A percentile compares a stretch with the other conserved stretches of the same genome.
phyloP scores from a whole-genome alignment of 2,888 invertebrate species.

The Vesta saturnalis region DNA sequence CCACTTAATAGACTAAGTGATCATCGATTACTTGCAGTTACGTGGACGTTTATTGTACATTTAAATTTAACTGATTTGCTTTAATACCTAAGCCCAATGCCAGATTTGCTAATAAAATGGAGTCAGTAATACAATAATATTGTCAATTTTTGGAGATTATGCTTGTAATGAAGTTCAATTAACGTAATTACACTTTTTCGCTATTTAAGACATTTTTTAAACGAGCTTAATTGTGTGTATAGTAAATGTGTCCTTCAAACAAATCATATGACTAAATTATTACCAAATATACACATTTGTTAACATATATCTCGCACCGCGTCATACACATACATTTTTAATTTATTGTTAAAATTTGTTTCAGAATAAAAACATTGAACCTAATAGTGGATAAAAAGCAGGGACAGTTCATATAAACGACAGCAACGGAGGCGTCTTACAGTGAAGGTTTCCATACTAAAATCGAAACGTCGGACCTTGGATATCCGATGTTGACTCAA shows the following conservation, averaged over 20 bases:
- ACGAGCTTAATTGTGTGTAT: too few relatives aligned
- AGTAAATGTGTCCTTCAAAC: not conserved
- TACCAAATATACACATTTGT: too few relatives aligned
- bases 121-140: too few relatives aligned
- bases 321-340: not conserved
- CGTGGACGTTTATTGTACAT: too few relatives aligned
- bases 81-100: too few relatives aligned
- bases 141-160: too few relatives aligned
- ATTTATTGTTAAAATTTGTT: not conserved
- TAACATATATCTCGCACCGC: not conserved
- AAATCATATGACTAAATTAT: conserved; percentile 1
- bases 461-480: conserved; percentile 56
- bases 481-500: conserved; percentile 61
- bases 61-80: too few relatives aligned
- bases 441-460: conserved; percentile 18
- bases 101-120: too few relatives aligned
- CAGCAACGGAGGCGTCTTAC: conserved; percentile 30
- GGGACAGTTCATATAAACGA: conserved; percentile 10
- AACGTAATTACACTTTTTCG: too few relatives aligned
- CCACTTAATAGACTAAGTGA: too few relatives aligned
- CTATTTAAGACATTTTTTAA: not conserved
- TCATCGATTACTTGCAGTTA: too few relatives aligned
- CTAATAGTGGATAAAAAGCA: not conserved
- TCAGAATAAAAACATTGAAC: not conserved
- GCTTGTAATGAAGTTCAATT: too few relatives aligned